Evolutionary conservation across 2,113 vertebrate genomes (phyloP).

Genomic region (Eretmodus cyanostictus): DNA sequence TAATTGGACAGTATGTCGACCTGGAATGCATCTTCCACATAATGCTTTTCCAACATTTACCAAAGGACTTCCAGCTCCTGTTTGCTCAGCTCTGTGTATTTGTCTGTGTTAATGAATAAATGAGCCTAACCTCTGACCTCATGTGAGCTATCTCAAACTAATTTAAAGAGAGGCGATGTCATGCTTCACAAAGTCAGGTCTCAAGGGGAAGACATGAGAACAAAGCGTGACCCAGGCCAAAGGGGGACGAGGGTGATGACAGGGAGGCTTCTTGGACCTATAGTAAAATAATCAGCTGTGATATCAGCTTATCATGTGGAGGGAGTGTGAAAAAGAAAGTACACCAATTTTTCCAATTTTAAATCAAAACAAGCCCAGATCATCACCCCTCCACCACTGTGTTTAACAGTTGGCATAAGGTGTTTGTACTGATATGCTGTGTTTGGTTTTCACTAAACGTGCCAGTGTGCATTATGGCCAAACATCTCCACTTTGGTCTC

Average conservation of each 20-base stretch:
- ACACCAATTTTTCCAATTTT: not conserved
- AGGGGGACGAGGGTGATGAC: not conserved
- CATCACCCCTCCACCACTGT: not conserved
- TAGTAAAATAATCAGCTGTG: not conserved
- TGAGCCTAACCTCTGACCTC: slow-evolving; percentile 57
- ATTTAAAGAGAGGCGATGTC: slow-evolving; percentile 5
- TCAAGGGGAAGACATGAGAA: slow-evolving; percentile 6
- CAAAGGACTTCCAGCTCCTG: slow-evolving; percentile 36
- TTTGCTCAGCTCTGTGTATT: slow-evolving; percentile 47
- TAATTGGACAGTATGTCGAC: slow-evolving; percentile 48
- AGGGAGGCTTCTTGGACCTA: not conserved
- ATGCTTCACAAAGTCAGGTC: slow-evolving; percentile 7
- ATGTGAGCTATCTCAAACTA: not conserved
- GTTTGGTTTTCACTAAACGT: not conserved
- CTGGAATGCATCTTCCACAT: slow-evolving; percentile 42
- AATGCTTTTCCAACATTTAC: slow-evolving; percentile 30
- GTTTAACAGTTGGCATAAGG: not conserved
- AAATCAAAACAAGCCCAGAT: not conserved
- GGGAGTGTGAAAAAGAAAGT: not conserved
- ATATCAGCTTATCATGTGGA: not conserved
- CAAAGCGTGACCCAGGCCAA: slow-evolving; percentile 1
- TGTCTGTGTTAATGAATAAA: slow-evolving; percentile 60
- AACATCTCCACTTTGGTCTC: not conserved
- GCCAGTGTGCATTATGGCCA: not conserved
- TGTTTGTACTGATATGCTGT: not conserved